Base-by-base conservation (phyloP, 1,140 invertebrate species). In the Macrobrachium nipponense region DNA sequence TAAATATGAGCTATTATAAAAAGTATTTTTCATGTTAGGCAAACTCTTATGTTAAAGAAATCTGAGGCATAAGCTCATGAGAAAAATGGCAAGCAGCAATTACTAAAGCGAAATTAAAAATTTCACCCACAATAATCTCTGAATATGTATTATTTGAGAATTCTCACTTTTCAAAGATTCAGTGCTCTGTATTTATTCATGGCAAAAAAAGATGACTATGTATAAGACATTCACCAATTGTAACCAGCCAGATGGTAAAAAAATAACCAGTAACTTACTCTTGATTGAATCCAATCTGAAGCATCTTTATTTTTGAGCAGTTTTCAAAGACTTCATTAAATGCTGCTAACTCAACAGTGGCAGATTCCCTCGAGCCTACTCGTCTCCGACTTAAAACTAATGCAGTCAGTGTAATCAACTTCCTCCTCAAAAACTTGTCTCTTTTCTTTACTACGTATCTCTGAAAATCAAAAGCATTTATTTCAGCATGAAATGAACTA, bases 321-420 rank as follows among this genome's bases (percentile, higher is more conserved):
- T 86, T 86, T 58, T 86, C 77, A 61, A 86, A 68, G 18, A 86
- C 77, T 58, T 72, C 27, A 43, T 80, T 86, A 15, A 86, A 86
- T n/a, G 83, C 83, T 8, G 83, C 81, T 20, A 80, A 23, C 44
- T 62, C 61, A 51, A 44, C 62, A 62, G 12, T n/a, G 5, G 23
- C 15, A 17, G 61, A 18, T 36, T 17, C n/a, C 14, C 44, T n/a
- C 0, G 59, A 61, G 7, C 80, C 80, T 36, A 75, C 70, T 60
- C 80, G 44, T 20, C 60, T 43, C 11, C 60, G 20, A n/a, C 36
- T 73, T 82, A 73, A 62, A 82, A 36, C 80, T 43, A 58, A 58
- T 66, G n/a, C 61, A 64, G 78, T 44, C 15, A 44, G 18, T 18
- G 23, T 20, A 43, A n/a, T 36, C 64, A 27, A 44, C 36, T 44